Base-by-base conservation (phyloP, 2,797 vertebrate genomes). In the Esox masquinongy region DNA sequence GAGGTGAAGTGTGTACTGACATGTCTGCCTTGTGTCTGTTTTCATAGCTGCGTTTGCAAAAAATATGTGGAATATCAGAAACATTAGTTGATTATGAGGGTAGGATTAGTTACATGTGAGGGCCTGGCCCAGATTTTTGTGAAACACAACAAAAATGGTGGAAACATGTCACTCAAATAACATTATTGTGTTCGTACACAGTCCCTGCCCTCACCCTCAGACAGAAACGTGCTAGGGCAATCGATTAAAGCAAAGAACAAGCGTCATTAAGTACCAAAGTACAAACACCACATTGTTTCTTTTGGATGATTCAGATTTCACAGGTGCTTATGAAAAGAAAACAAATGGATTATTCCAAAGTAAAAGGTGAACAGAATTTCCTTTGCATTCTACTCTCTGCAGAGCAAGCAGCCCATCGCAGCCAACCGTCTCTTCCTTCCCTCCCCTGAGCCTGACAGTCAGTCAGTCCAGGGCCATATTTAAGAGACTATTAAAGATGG, bases 401-500 rank as follows among this genome's bases (percentile, higher is more conserved):
- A 9, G 7, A 22, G 67, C 36, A 68, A 16, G 17, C 36, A 22
- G 11, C 67, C 31, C 4, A 11, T 31, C 26, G 26, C 26, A 31
- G 14, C 26, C 26, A 16, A 43, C 5, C 39, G 26, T 24, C 26
- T 75, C 51, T 22, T 16, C 31, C 63, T 78, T 74, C 53, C 1
- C 64, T 81, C 77, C 77, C 68, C 47, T 69, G 77, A 74, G 72
- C 63, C n/a, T 82, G 79, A 74, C 67, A 1, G 3, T 36, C 73
- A 81, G 61, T 67, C 15, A 50, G 74, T 82, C 77, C 80, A 69
- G 77, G 50, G 53, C 74, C 22, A 68, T 73, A 0, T 70, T 70
- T 70, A 63, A 64, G 50, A 64, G 15, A 67, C 61, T 47, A 43
- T 63, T 72, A 72, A 84, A 89, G 83, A 89, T 73, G 78, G 85